Conservation (phyloP, 2,888 invertebrate species). For the Pasiphila rectangulata region DNA sequence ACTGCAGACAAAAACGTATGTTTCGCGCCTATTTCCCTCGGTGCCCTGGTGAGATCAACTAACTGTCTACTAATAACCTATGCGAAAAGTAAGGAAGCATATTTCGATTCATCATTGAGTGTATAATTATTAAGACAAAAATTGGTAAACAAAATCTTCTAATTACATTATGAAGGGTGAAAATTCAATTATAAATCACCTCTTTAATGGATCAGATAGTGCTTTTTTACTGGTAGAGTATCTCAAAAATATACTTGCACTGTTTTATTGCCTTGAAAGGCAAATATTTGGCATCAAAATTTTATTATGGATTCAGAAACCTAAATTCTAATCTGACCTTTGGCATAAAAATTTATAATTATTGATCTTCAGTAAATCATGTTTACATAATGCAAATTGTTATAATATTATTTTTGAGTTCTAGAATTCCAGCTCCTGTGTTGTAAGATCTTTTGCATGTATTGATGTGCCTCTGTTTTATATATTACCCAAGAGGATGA, state of each 20-base stretch:
- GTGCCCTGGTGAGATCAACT: slow-evolving; percentile 74
- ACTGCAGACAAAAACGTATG: slow-evolving; percentile 68
- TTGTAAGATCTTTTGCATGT: slow-evolving; percentile 20
- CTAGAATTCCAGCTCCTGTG: slow-evolving; percentile 23
- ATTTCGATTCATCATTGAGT: neutral
- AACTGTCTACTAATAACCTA: slow-evolving; percentile 67
- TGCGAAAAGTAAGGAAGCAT: slow-evolving; percentile 39
- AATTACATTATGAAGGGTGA: neutral
- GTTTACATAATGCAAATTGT: neutral
- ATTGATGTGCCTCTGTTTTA: slow-evolving; percentile 8
- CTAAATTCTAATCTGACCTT: slow-evolving; percentile 12
- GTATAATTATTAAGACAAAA: neutral
- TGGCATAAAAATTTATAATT: slow-evolving; percentile 21
- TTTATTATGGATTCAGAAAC: slow-evolving; percentile 7
- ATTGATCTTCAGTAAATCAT: neutral
- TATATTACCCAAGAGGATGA: no score
- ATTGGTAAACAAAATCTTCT: neutral
- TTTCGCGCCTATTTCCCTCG: slow-evolving; percentile 55
- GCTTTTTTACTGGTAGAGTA: slow-evolving; percentile 8
- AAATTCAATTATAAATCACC: no score
- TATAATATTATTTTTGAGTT: slow-evolving; percentile 31
- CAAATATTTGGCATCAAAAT: slow-evolving; percentile 19
- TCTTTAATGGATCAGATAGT: neutral
- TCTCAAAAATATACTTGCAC: slow-evolving; percentile 8
- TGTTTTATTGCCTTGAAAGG: neutral